Conservation (phyloP, 1,140 invertebrate genomes). For the Globodera ellingtonae region DNA sequence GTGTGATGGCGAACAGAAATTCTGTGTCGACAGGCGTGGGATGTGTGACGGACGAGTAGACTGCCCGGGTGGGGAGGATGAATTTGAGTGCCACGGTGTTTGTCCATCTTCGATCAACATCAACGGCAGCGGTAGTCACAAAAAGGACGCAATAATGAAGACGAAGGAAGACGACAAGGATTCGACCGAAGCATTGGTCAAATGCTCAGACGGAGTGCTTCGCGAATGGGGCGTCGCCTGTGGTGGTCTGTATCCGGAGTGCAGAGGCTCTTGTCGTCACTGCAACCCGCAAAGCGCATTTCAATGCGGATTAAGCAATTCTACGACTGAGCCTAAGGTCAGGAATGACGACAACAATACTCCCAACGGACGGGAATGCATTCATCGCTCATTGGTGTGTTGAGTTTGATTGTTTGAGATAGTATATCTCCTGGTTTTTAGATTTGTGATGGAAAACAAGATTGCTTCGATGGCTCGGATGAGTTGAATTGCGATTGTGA, state of each 20-base stretch:
- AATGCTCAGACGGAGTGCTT: constrained; percentile 27
- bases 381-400: constrained; percentile 20
- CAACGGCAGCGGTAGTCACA: background rate
- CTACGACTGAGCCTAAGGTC: background rate
- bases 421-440: constrained; percentile 14
- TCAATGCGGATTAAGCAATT: background rate
- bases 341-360: background rate
- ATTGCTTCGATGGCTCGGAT: constrained; percentile 45
- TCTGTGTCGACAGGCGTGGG: constrained; percentile 30
- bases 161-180: background rate
- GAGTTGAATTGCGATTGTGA: constrained; percentile 44
- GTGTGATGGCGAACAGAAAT: constrained; percentile 37
- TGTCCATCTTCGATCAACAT: constrained; percentile 22
- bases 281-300: constrained; percentile 41
- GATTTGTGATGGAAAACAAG: constrained; percentile 43
- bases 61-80: constrained; percentile 52
- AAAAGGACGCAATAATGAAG: background rate
- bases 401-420: background rate
- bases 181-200: background rate
- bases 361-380: background rate
- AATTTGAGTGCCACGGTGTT: constrained; percentile 41
- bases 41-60: constrained; percentile 46
- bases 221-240: constrained; percentile 45
- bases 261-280: constrained; percentile 29
- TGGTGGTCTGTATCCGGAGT: constrained; percentile 26